phyloP scores from a whole-genome alignment of 2,797 vertebrate species.

The Sparidentex hasta region DNA sequence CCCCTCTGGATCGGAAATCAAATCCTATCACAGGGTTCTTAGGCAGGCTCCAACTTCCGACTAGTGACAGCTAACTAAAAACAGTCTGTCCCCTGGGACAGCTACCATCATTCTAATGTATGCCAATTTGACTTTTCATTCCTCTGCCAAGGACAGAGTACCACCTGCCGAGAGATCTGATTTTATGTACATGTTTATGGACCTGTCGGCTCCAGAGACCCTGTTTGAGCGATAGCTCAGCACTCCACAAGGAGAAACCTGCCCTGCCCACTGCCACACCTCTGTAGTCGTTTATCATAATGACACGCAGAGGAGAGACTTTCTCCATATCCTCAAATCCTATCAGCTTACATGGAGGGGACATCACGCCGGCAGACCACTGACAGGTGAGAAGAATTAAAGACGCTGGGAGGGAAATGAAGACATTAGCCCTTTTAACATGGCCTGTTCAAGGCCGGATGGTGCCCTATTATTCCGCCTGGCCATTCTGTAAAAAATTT shows the following conservation, averaged over 20 bases:
- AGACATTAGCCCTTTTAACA: neutral
- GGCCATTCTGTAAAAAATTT: too few species aligned
- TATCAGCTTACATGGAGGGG: slow-evolving; percentile 32
- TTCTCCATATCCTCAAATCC: slow-evolving; percentile 59
- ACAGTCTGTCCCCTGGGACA: slow-evolving; percentile 71
- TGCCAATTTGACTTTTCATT: slow-evolving; percentile 82
- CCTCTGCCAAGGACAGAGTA: slow-evolving; percentile 81
- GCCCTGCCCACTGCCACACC: slow-evolving; percentile 77
- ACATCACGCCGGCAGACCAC: slow-evolving; percentile 30
- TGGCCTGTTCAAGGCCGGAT: too few species aligned
- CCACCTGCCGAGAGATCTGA: slow-evolving; percentile 83
- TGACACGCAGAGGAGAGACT: slow-evolving; percentile 65
- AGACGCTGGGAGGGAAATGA: slow-evolving; percentile 15
- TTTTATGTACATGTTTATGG: slow-evolving; percentile 85
- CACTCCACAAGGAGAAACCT: slow-evolving; percentile 69
- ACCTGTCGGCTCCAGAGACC: slow-evolving; percentile 67
- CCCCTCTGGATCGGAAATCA: slow-evolving; percentile 62
- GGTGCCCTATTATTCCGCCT: too few species aligned
- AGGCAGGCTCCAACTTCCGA: slow-evolving; percentile 64
- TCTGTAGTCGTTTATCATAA: slow-evolving; percentile 80
- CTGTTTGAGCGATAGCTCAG: slow-evolving; percentile 73
- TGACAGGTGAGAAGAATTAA: slow-evolving; percentile 55
- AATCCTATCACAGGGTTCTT: slow-evolving; percentile 66
- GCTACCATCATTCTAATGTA: slow-evolving; percentile 80
- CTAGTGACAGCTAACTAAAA: slow-evolving; percentile 82